Conservation (phyloP, 2,113 vertebrate genomes). For the Epinephelus moara region DNA sequence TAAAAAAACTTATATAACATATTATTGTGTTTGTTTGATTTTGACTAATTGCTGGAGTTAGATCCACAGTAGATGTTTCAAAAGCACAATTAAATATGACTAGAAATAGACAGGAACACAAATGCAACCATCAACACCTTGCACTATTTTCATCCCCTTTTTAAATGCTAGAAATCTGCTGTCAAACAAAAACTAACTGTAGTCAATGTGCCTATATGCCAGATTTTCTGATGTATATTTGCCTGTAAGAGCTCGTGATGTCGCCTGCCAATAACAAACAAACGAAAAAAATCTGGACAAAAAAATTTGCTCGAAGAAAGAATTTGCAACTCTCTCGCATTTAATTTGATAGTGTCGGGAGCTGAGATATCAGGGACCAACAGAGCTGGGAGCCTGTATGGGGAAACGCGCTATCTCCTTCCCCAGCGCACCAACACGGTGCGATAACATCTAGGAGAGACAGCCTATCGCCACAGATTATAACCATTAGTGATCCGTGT, state of each 20-base stretch:
- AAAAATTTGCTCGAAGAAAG: not conserved
- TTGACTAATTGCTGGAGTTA: too few species aligned
- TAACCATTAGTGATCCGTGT: slow-evolving; percentile 78
- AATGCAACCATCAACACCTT: not conserved
- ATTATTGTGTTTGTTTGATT: not conserved
- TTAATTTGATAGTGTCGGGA: not conserved
- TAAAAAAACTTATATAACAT: too few species aligned
- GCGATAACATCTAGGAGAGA: slow-evolving; percentile 73
- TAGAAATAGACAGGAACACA: too few species aligned
- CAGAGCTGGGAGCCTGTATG: slow-evolving; percentile 42
- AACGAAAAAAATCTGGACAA: not conserved
- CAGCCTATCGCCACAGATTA: slow-evolving; percentile 71
- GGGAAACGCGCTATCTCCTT: slow-evolving; percentile 70
- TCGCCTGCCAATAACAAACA: not conserved
- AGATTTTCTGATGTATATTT: not conserved
- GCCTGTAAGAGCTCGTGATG: not conserved
- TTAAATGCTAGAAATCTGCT: not conserved
- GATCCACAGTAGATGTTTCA: too few species aligned
- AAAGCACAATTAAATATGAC: too few species aligned
- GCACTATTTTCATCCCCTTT: not conserved
- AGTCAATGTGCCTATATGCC: not conserved
- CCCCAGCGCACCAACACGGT: slow-evolving; percentile 61
- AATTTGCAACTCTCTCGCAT: not conserved
- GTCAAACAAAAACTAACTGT: not conserved
- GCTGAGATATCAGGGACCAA: slow-evolving; percentile 44